Base-by-base conservation (phyloP, 2,888 invertebrate genomes). In the Idaea aversata region DNA sequence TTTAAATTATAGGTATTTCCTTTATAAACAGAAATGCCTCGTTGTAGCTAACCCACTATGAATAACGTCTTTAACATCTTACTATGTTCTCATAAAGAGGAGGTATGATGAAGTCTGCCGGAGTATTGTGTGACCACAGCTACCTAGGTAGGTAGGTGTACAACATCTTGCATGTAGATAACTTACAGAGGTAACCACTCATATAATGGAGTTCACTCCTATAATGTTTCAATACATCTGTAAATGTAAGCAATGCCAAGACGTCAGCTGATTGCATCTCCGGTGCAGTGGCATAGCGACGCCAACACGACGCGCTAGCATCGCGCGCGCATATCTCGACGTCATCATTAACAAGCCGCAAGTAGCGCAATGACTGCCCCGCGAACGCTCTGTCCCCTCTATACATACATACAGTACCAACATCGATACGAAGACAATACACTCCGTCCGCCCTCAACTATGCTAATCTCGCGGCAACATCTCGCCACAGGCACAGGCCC, bases 401-500 rank as follows among this genome's bases (percentile, higher is more conserved):
- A 77, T 80, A 76, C 78, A 77, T 80, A 76, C 78, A 80, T 79
- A 79, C 3, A 25, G 25, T 25, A 25, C 2, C 25, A 25, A 25
- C 76, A 69, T 67, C 70, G 77, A 78, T 79, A 77, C 74, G 72
- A 74, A 79, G 68, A 79, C 81, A 79, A 78, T 77, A 47, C 47
- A 47, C 4, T 47, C 7, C 7, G 10, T 7, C 47, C 4, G 13
- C 13, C 36, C 36, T 10, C 6, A 5, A 36, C 36, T 5, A 36
- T 36, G 36, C 47, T 13, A 7, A 47, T 47, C 47, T 13, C 47
- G 0, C 5, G 25, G 25, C 25, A 25, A 25, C 25, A 25, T 25
- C 25, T 25, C 25, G 25, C 25, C 25, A 25, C 25, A 25, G 1
- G 25, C 25, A 25, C 25, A 25, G 25, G 25, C 25, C 25, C 25